Evolutionary conservation across 1,140 invertebrate species (phyloP).

Genomic region (Bathynomus jamesi): DNA sequence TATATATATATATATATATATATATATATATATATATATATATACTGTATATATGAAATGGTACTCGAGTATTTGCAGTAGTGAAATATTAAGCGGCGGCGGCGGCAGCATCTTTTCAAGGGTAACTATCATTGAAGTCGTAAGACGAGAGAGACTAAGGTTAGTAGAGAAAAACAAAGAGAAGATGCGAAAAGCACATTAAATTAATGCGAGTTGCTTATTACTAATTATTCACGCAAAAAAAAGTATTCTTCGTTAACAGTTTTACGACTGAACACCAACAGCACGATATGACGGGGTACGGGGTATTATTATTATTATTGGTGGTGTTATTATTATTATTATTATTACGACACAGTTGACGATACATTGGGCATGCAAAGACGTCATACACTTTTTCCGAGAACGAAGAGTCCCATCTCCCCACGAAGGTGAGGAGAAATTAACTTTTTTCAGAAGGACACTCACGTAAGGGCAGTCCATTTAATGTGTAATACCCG

Average conservation of each 20-base stretch:
- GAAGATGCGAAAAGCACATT: no score
- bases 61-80: not conserved
- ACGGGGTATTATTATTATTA: not conserved
- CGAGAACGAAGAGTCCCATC: not conserved
- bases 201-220: no score
- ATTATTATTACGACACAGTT: not conserved
- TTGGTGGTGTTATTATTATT: no score
- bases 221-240: not conserved
- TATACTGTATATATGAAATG: not conserved
- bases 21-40: slow-evolving; percentile 13
- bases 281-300: not conserved
- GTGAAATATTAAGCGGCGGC: not conserved
- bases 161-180: no score
- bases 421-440: not conserved
- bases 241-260: not conserved
- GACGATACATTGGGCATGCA: not conserved
- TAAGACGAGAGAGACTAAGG: no score
- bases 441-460: not conserved
- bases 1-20: slow-evolving; percentile 14
- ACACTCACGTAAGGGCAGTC: not conserved
- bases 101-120: no score
- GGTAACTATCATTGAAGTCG: no score
- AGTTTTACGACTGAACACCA: not conserved
- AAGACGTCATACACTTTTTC: not conserved
- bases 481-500: not conserved